A percentile compares a stretch with the other conserved stretches of the same genome.
phyloP scores from a whole-genome alignment of 2,888 invertebrate genomes.

The Tipula helvola region DNA sequence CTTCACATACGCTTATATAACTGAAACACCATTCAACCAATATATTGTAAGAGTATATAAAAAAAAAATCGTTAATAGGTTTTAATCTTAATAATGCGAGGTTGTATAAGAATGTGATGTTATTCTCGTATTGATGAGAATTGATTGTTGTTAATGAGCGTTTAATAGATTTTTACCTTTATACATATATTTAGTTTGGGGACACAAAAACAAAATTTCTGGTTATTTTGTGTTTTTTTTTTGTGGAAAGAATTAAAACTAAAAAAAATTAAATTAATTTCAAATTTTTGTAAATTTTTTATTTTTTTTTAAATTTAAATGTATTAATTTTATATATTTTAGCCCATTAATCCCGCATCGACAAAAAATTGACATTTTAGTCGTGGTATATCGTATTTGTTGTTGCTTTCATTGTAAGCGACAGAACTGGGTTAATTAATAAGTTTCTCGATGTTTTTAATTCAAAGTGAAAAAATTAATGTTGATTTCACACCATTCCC shows the following conservation, averaged over 20 bases:
- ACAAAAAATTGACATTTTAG: background rate
- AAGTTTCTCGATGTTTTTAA: background rate
- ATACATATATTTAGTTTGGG: background rate
- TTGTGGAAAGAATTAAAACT: background rate
- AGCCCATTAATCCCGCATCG: background rate
- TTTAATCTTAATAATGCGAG: background rate
- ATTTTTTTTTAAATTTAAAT: background rate
- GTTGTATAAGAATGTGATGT: background rate
- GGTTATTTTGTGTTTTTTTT: background rate
- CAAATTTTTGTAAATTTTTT: background rate
- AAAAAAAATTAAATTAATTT: background rate
- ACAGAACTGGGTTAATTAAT: background rate
- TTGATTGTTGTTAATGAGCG: conserved; percentile 4
- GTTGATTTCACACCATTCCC: background rate
- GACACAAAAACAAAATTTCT: background rate
- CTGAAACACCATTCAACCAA: background rate
- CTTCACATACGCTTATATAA: background rate
- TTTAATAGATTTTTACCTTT: background rate
- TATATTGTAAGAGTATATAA: background rate
- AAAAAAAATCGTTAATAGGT: background rate
- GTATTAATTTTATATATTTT: background rate
- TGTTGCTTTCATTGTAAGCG: background rate
- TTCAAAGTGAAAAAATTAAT: background rate
- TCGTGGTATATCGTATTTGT: background rate
- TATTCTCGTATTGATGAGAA: background rate